Evolutionary conservation across 2,797 vertebrate species (phyloP).

Genomic region (Cossypha heuglini): DNA sequence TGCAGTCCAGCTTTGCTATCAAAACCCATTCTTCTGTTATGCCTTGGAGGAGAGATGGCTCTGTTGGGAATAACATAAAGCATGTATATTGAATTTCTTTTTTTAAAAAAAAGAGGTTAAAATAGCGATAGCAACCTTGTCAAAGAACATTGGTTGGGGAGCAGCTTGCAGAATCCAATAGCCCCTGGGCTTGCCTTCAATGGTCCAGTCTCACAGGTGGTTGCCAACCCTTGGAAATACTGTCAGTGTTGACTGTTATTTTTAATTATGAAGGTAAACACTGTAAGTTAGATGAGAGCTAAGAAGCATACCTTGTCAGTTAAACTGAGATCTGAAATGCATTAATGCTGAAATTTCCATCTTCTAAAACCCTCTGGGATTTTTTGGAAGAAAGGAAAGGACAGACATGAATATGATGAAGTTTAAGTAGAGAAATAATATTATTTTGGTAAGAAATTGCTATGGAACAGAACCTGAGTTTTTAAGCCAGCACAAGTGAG

Average conservation of each 20-base stretch:
- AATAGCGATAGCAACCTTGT: neutral
- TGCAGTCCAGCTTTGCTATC: neutral
- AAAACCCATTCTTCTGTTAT: neutral
- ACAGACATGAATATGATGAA: neutral
- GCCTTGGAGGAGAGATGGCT: neutral
- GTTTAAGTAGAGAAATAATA: neutral
- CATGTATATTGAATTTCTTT: neutral
- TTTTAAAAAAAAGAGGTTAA: neutral
- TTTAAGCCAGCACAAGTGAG: neutral
- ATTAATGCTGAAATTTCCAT: neutral
- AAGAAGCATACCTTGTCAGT: neutral
- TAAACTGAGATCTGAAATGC: neutral
- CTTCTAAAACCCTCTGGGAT: neutral
- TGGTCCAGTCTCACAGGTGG: neutral
- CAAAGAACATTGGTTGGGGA: neutral
- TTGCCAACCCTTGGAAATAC: neutral
- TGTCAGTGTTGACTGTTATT: neutral
- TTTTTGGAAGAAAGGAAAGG: neutral
- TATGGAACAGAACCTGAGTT: neutral
- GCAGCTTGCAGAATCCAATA: neutral
- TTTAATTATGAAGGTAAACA: neutral
- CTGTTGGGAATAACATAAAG: constrained; percentile 8
- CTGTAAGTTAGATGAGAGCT: neutral
- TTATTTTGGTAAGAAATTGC: neutral
- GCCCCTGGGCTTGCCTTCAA: neutral